Conservation (phyloP, 2,797 vertebrate genomes). For the Siniperca obscura region DNA sequence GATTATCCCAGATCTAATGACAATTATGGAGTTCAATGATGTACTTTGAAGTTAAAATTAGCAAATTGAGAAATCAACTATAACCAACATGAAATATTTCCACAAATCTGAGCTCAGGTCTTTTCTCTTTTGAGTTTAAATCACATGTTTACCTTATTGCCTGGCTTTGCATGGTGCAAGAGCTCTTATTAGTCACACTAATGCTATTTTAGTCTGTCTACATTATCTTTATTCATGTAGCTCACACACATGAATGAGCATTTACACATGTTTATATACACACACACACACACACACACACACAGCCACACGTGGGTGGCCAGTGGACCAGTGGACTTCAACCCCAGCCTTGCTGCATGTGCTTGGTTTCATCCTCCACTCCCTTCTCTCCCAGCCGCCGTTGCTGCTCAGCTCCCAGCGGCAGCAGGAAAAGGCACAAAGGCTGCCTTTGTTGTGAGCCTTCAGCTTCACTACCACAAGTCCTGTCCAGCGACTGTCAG, state of each 20-base stretch:
- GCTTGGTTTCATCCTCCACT: conserved; percentile 67
- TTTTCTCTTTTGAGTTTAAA: conserved; percentile 13
- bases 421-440: conserved; percentile 71
- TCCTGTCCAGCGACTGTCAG: conserved; percentile 55
- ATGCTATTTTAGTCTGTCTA: conserved; percentile 15
- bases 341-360: conserved; percentile 63
- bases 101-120: conserved; percentile 3
- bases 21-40: conserved; percentile 63
- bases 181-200: conserved; percentile 2
- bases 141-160: conserved; percentile 17
- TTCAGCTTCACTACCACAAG: conserved; percentile 47
- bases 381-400: conserved; percentile 65
- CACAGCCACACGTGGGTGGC: conserved; percentile 71
- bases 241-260: conserved; percentile 64
- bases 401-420: conserved; percentile 67
- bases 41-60: conserved; percentile 72
- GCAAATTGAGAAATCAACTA: conserved; percentile 27
- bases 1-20: conserved; percentile 76
- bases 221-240: conserved; percentile 53
- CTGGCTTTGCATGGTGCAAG: background rate
- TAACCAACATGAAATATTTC: conserved; percentile 14
- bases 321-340: conserved; percentile 58
- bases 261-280: conserved; percentile 55
- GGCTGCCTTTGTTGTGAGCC: conserved; percentile 71
- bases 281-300: conserved; percentile 34